Percentiles rank a stretch among this genome's conserved stretches.
Evolutionary conservation across 2,113 vertebrate species (phyloP).

Genomic region (Barbus barbus): DNA sequence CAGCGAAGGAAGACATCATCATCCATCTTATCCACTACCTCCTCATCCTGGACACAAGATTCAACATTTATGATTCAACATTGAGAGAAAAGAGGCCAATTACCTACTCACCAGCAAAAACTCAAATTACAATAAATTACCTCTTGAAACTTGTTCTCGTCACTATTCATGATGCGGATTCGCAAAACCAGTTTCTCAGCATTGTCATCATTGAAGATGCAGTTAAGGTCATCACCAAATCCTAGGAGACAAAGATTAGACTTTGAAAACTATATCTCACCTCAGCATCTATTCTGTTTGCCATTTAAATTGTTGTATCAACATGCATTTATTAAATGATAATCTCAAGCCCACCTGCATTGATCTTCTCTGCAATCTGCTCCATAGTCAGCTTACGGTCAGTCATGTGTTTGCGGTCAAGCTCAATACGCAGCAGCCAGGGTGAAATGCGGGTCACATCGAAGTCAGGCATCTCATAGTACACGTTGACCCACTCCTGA

Average conservation of each 20-base stretch:
- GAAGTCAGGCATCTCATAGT: constrained; percentile 98
- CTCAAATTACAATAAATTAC: constrained; percentile 70
- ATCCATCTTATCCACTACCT: constrained; percentile 98
- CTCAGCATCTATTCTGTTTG: neutral
- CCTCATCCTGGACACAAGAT: constrained; percentile 82
- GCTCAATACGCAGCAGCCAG: constrained; percentile 93
- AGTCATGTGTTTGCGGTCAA: constrained; percentile 97
- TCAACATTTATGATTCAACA: neutral
- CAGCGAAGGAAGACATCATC: constrained; percentile 94
- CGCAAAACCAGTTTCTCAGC: constrained; percentile 93
- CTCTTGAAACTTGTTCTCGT: constrained; percentile 96
- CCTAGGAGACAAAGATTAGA: constrained; percentile 66
- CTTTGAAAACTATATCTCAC: neutral
- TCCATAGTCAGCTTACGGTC: constrained; percentile 98
- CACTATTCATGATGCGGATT: constrained; percentile 97
- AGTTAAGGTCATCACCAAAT: constrained; percentile 94
- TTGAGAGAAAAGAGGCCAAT: neutral
- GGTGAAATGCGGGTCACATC: constrained; percentile 94
- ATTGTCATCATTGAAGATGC: constrained; percentile 97
- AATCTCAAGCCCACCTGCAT: constrained; percentile 76
- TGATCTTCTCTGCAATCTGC: constrained; percentile 97
- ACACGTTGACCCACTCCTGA: constrained; percentile 98
- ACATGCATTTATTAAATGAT: neutral
- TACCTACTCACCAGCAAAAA: neutral
- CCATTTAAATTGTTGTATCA: neutral